Conservation (phyloP, 2,113 vertebrate genomes). For the Acanthisitta chloris region DNA sequence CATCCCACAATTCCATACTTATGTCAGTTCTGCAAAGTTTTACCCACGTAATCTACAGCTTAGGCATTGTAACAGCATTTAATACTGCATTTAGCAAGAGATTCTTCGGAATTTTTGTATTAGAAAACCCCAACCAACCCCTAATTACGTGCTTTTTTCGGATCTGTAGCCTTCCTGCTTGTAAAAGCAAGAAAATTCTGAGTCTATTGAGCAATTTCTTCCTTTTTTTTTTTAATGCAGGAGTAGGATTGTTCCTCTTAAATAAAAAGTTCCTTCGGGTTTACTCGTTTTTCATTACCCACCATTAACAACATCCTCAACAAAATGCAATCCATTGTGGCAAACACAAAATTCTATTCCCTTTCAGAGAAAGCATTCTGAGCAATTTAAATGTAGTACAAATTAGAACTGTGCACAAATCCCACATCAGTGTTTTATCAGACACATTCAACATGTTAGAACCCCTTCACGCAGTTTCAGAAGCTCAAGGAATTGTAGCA, state of each 20-base stretch:
- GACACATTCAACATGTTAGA: not conserved
- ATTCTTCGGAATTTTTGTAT: not conserved
- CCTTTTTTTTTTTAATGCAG: not conserved
- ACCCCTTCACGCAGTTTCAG: not conserved
- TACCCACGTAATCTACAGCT: not conserved
- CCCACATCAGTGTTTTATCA: not conserved
- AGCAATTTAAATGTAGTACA: not conserved
- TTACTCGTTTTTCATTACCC: not conserved
- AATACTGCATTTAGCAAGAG: not conserved
- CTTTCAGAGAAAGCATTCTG: not conserved
- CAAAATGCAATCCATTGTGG: not conserved
- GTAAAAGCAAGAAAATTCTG: not conserved
- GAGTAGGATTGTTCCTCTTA: not conserved
- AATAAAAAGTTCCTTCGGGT: not conserved
- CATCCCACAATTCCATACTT: not conserved
- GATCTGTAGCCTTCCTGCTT: not conserved
- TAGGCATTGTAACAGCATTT: not conserved
- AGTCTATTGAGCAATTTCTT: not conserved
- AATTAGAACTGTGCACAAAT: not conserved
- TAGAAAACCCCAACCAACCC: not conserved
- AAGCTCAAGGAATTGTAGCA: not conserved
- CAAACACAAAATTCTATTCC: not conserved
- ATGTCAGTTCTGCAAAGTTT: not conserved
- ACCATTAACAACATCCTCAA: not conserved
- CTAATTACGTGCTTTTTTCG: not conserved